Evolutionary conservation across 2,113 vertebrate genomes (phyloP).

Genomic region (Dendrocopos noguchii): DNA sequence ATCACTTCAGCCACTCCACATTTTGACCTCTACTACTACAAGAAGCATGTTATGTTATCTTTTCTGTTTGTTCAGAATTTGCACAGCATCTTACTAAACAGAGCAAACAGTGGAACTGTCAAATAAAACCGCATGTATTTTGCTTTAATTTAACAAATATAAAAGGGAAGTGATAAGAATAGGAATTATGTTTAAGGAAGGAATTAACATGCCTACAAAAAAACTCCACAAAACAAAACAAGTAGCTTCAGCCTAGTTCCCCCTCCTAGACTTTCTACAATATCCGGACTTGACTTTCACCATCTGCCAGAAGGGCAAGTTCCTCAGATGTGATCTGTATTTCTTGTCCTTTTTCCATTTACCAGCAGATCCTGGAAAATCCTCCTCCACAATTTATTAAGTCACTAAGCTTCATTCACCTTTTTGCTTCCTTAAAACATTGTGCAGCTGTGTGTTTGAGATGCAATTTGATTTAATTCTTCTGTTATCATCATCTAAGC

Average conservation of each 20-base stretch:
- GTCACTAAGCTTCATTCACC: neutral
- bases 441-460: neutral
- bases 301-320: neutral
- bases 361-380: neutral
- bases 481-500: neutral
- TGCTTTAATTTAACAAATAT: neutral
- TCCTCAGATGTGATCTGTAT: neutral
- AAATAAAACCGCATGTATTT: neutral
- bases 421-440: neutral
- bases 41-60: neutral
- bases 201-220: neutral
- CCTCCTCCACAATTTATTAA: neutral
- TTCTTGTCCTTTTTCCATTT: neutral
- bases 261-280: neutral
- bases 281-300: neutral
- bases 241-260: neutral
- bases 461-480: neutral
- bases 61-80: neutral
- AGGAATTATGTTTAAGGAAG: conserved; percentile 7
- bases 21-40: neutral
- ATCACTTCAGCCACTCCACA: neutral
- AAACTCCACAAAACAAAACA: neutral
- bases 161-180: neutral
- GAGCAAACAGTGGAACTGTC: neutral
- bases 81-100: neutral